Percentiles rank a stretch among this genome's conserved stretches.
These are phyloP conservation scores for Columba guinea DNA, from an alignment of 2,797 vertebrate genomes.

Conservation along the genomic window DNA sequence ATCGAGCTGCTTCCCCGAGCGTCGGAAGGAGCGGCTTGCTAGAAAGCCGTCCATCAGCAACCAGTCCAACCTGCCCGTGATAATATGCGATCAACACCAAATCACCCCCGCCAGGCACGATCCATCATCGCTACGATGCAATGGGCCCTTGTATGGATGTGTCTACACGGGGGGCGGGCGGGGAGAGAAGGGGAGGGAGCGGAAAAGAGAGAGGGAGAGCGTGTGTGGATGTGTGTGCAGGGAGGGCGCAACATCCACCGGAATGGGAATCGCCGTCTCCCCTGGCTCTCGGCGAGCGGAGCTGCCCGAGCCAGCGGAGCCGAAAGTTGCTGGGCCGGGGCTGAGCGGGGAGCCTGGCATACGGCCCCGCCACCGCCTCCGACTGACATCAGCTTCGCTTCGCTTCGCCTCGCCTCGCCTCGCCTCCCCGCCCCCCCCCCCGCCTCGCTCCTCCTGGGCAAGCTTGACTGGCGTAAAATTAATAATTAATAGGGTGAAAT, in stretches of 20 bases:
- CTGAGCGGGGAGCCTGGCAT: constrained; percentile 31
- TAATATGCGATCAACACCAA: constrained; percentile 87
- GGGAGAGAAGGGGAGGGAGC: constrained; percentile 39
- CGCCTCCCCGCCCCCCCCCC: constrained; percentile 69
- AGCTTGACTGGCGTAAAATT: constrained; percentile 79
- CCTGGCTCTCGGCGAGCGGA: not conserved
- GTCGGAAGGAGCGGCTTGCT: constrained; percentile 76
- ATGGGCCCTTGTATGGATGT: constrained; percentile 74
- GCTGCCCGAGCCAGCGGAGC: constrained; percentile 22
- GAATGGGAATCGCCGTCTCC: constrained; percentile 22
- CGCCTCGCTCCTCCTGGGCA: constrained; percentile 62
- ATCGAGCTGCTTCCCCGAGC: constrained; percentile 66
- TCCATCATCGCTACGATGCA: constrained; percentile 79
- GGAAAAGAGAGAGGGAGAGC: not conserved
- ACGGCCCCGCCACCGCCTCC: constrained; percentile 37
- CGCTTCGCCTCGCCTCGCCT: not conserved
- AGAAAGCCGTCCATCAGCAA: constrained; percentile 84
- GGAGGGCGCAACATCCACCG: not conserved
- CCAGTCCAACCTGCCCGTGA: constrained; percentile 84
- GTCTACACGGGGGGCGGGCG: constrained; percentile 59
- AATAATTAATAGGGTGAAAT: constrained; percentile 82
- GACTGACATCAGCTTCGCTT: constrained; percentile 52
- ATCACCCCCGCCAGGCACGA: constrained; percentile 83
- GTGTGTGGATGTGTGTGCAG: not conserved
- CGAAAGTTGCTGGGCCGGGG: constrained; percentile 46